Evolutionary conservation across 2,888 invertebrate genomes (phyloP), one percentile per base, ranked within the genome.

Genomic region (Hypomecis punctinalis): DNA sequence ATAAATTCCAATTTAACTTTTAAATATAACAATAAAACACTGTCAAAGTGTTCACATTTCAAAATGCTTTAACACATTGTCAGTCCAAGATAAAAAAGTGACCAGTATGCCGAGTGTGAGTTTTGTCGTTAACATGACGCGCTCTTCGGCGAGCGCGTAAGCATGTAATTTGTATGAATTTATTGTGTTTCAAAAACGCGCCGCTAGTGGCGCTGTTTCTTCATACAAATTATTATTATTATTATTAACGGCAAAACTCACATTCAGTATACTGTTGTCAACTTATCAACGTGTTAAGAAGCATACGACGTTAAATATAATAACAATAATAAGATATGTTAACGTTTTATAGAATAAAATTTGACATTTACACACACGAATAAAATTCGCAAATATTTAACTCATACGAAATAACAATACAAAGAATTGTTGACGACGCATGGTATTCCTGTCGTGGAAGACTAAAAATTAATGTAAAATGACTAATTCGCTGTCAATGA

Each of bases 241-340:
- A n/a, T n/a, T n/a, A n/a, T n/a, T n/a, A n/a, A n/a, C n/a, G n/a
- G n/a, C n/a, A n/a, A n/a, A n/a, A n/a, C n/a, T n/a, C n/a, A n/a
- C n/a, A n/a, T n/a, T n/a, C n/a, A n/a, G n/a, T n/a, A n/a, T n/a
- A n/a, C n/a, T n/a, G n/a, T 58, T 63, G 36, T 33, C 10, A 60
- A 68, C 51, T 62, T 61, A 57, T 63, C 5, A 43, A 45, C 59
- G 54, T 43, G 58, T 63, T 68, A 73, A 68, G 70, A 81, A 81
- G 78, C 80, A 64, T 74, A 76, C 75, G 78, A 76, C 68, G 71
- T 76, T 76, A 74, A 76, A 76, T 77, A 76, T 69, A 74, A 74
- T 72, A 80, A 83, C 79, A 81, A 75, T 76, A 72, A 81, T 83
- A 77, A 83, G 88, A 88, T 87, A 88, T 88, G 88, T 88, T 81